A percentile compares a stretch with the other conserved stretches of the same genome.
These are phyloP conservation scores for Galerucella calmariensis DNA, from an alignment of 2,888 invertebrate genomes.

Conservation along the genomic window DNA sequence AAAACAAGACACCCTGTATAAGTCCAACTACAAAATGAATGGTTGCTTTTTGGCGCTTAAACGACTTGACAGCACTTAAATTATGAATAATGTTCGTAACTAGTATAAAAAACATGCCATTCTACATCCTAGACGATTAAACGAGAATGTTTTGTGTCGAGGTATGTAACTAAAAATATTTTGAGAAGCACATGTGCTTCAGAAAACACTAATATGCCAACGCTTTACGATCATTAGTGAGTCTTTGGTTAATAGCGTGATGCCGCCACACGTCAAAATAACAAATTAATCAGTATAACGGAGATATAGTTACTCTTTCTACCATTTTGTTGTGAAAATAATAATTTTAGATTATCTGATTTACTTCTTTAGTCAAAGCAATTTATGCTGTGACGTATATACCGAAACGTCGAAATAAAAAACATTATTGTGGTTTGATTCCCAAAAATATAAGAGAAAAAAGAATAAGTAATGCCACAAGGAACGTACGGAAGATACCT, in stretches of 20 bases:
- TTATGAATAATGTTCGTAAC: slow-evolving; percentile 25
- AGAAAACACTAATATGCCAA: slow-evolving; percentile 58
- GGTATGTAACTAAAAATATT: slow-evolving; percentile 54
- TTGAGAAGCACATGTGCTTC: slow-evolving; percentile 51
- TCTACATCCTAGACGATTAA: slow-evolving; percentile 37
- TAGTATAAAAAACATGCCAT: slow-evolving; percentile 46
- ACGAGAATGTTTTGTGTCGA: slow-evolving; percentile 50
- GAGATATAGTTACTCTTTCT: slow-evolving; percentile 24
- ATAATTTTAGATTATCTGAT: not conserved
- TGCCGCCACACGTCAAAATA: slow-evolving; percentile 65
- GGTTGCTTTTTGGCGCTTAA: slow-evolving; percentile 12
- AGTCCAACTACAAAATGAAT: slow-evolving; percentile 1
- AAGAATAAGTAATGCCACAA: no score
- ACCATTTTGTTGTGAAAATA: not conserved
- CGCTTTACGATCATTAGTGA: slow-evolving; percentile 59
- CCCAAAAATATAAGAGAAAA: no score
- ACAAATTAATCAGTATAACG: slow-evolving; percentile 63
- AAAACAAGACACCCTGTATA: not conserved
- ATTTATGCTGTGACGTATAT: no score
- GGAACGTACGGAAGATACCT: no score
- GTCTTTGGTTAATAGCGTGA: slow-evolving; percentile 64
- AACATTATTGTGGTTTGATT: no score
- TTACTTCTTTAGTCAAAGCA: no score
- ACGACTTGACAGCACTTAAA: slow-evolving; percentile 18
- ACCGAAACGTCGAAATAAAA: no score